These are phyloP conservation scores for Melieria omissa DNA, from an alignment of 2,888 invertebrate species.

Conservation along the genomic window DNA sequence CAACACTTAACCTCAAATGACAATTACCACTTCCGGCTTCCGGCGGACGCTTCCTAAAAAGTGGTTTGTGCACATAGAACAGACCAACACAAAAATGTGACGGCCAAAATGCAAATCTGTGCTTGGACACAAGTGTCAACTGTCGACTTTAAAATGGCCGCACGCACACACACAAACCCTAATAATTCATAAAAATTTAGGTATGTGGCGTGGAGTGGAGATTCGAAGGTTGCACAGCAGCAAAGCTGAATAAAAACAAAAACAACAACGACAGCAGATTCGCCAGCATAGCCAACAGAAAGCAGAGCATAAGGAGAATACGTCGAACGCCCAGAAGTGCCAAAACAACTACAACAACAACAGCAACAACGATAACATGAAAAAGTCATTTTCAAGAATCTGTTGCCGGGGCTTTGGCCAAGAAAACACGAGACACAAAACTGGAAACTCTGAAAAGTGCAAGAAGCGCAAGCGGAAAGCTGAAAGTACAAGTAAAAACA, in stretches of 20 bases:
- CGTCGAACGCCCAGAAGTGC: not conserved
- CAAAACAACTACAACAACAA: slow-evolving; percentile 16
- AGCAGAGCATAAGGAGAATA: not conserved
- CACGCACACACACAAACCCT: not conserved
- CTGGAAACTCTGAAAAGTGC: too few species aligned
- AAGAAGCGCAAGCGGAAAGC: too few species aligned
- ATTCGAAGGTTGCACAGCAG: not conserved
- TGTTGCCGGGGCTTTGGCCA: too few species aligned
- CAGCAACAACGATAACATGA: not conserved
- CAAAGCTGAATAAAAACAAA: not conserved
- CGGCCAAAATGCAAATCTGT: slow-evolving; percentile 22
- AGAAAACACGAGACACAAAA: slow-evolving; percentile 27
- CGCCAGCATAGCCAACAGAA: not conserved
- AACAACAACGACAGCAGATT: not conserved
- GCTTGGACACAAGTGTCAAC: slow-evolving; percentile 27
- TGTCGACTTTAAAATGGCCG: slow-evolving; percentile 12
- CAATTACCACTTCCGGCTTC: slow-evolving; percentile 28
- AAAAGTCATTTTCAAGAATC: slow-evolving; percentile 6
- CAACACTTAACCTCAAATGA: slow-evolving; percentile 32
- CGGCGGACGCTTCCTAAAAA: slow-evolving; percentile 19
- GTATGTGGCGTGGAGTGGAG: not conserved
- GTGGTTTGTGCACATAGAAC: not conserved
- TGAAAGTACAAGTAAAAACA: slow-evolving; percentile 45
- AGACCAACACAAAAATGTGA: slow-evolving; percentile 2
- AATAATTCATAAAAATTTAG: not conserved